Base-by-base conservation (phyloP, 2,113 vertebrate species). In the Sapajus apella region DNA sequence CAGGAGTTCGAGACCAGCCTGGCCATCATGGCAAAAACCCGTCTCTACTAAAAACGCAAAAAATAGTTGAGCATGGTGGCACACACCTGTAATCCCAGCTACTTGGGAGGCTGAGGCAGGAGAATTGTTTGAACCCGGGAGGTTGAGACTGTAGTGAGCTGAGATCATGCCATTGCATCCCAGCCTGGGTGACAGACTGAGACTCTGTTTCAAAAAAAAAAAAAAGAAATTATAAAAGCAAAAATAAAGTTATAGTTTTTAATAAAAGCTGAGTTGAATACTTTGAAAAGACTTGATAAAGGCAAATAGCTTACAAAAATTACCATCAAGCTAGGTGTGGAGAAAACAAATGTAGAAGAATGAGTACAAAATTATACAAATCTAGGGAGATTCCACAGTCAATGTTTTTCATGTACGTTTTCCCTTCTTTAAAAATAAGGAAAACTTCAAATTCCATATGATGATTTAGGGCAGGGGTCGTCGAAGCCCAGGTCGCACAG, bases 361-460 rank as follows among this genome's bases (percentile, higher is more conserved):
- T 47, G 13, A 47, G 40, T 81, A 75, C 30, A 86, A 90, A 85
- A 66, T 92, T 81, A 58, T 21, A 55, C 81, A 96, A 79, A 91
- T 77, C 45, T 73, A 56, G 12, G 40, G 37, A 21, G 16, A 92
- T 12, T 85, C 8, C 2, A 27, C 6, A 92, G 40, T 66, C 20
- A 27, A 21, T 85, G 14, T 61, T 91, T 92, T 55, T 50, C 61
- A 91, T 35, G 37, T 81, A n/a, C 52, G 6, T 55, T 81, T 81
- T 89, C 82, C 61, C 75, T 37, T 85, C 32, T 56, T 86, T 96
- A 84, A 64, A 96, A 87, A 40, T 58, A 91, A 94, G 27, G 25
- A 50, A 87, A 90, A 58, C 20, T 75, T 45, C 23, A 91, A 64
- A 91, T 80, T 16, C 5, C 21, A 84, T 61, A 50, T 50, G 61